These are phyloP conservation scores for Hucho hucho DNA, from an alignment of 2,113 vertebrate species.

Conservation along the genomic window DNA sequence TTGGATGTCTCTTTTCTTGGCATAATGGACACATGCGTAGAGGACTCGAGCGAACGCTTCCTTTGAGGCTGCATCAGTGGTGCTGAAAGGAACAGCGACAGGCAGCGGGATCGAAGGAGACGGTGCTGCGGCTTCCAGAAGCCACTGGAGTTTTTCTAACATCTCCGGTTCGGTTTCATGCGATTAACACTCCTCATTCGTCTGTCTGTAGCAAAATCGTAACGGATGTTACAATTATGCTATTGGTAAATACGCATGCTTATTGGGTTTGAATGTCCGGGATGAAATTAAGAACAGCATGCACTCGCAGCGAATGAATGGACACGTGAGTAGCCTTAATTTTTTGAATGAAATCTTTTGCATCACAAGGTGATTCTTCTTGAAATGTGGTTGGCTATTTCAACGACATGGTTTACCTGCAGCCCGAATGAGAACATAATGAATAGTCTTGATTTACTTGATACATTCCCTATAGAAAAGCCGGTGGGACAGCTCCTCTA, in stretches of 20 bases:
- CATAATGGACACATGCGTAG: slow-evolving; percentile 45
- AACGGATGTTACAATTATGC: slow-evolving; percentile 20
- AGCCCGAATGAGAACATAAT: background rate
- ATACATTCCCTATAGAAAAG: background rate
- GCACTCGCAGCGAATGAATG: slow-evolving; percentile 15
- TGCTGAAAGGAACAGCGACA: slow-evolving; percentile 61
- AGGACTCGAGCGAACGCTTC: slow-evolving; percentile 3
- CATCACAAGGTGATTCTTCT: background rate
- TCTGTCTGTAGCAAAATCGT: slow-evolving; percentile 4
- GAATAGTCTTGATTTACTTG: background rate
- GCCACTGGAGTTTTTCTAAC: slow-evolving; percentile 30
- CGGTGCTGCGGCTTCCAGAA: slow-evolving; percentile 7
- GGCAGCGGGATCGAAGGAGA: background rate
- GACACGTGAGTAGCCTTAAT: slow-evolving; percentile 26
- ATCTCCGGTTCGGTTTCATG: slow-evolving; percentile 10
- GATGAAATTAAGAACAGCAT: background rate
- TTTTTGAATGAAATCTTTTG: background rate
- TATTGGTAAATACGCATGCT: background rate
- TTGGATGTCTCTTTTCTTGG: slow-evolving; percentile 7
- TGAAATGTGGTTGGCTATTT: background rate
- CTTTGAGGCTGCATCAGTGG: slow-evolving; percentile 22
- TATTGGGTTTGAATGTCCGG: background rate
- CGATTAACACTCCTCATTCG: background rate
- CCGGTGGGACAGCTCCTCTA: background rate
- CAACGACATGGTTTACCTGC: background rate